These are phyloP conservation scores for Solenopsis fugax DNA, from an alignment of 1,140 invertebrate genomes.

Conservation along the genomic window DNA sequence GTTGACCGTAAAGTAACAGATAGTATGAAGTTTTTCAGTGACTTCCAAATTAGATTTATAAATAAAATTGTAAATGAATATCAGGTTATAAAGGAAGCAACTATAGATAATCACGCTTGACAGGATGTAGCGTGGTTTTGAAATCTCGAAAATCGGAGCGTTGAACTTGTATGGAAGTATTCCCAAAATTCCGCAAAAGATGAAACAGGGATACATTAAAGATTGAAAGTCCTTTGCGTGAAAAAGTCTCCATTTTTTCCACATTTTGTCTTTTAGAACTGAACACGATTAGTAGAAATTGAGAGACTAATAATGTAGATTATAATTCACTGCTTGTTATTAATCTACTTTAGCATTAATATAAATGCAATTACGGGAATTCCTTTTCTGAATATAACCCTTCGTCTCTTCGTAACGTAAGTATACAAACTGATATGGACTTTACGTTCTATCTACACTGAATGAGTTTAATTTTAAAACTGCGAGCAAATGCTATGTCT, in stretches of 20 bases:
- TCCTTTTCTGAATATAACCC: too few species aligned
- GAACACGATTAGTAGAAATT: neutral
- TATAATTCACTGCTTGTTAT: neutral
- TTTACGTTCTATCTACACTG: neutral
- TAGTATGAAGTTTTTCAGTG: neutral
- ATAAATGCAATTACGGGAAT: too few species aligned
- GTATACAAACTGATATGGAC: neutral
- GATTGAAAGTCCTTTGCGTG: too few species aligned
- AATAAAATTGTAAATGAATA: neutral
- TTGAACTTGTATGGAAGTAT: too few species aligned
- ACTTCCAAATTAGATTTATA: neutral
- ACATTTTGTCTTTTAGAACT: neutral
- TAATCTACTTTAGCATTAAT: neutral
- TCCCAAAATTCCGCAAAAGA: too few species aligned
- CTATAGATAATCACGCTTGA: too few species aligned
- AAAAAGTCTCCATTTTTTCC: neutral
- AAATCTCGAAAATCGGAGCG: too few species aligned
- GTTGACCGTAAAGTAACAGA: neutral
- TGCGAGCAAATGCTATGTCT: neutral
- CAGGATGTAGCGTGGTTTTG: too few species aligned
- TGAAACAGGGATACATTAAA: too few species aligned
- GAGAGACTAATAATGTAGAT: neutral
- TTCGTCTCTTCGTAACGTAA: neutral
- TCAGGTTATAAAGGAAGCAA: neutral
- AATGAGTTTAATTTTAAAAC: neutral